Evolutionary conservation across 92 coral and sea anemone genomes (phyloP).

Genomic region (Pocillopora meandrina): DNA sequence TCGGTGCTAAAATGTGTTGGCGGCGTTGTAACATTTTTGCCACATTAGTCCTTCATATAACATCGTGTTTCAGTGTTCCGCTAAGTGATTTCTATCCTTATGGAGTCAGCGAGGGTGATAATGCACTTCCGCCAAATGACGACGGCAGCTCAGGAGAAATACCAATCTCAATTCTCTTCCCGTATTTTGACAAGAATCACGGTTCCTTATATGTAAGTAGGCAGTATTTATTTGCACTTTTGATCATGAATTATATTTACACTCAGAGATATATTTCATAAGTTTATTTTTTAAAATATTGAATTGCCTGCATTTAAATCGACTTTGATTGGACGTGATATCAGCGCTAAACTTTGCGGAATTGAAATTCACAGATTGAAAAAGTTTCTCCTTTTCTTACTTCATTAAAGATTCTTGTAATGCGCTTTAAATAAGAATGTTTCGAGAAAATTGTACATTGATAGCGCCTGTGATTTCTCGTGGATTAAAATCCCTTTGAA

Average conservation of each 20-base stretch:
- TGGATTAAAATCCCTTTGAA: too few relatives aligned
- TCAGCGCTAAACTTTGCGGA: too few relatives aligned
- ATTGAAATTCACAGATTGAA: too few relatives aligned
- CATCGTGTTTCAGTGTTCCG: constrained; percentile 24
- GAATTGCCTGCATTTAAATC: too few relatives aligned
- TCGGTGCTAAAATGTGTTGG: background rate
- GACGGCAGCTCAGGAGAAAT: constrained; percentile 74
- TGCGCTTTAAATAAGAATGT: too few relatives aligned
- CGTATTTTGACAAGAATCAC: constrained; percentile 75
- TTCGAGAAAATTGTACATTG: too few relatives aligned
- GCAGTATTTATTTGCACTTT: background rate
- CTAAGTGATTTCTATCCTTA: constrained; percentile 71
- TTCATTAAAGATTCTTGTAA: too few relatives aligned
- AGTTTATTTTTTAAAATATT: background rate
- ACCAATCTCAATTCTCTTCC: constrained; percentile 56
- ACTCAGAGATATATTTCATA: background rate
- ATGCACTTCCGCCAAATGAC: constrained; percentile 52
- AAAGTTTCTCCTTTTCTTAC: too few relatives aligned
- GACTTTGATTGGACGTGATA: too few relatives aligned
- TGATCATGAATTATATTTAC: background rate
- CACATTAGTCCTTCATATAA: background rate
- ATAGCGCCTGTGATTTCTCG: too few relatives aligned
- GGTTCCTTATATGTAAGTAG: constrained; percentile 72
- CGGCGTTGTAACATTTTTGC: background rate
- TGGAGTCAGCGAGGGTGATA: constrained; percentile 52